phyloP scores from a whole-genome alignment of 2,888 invertebrate species.

The Trichopoda pennipes region DNA sequence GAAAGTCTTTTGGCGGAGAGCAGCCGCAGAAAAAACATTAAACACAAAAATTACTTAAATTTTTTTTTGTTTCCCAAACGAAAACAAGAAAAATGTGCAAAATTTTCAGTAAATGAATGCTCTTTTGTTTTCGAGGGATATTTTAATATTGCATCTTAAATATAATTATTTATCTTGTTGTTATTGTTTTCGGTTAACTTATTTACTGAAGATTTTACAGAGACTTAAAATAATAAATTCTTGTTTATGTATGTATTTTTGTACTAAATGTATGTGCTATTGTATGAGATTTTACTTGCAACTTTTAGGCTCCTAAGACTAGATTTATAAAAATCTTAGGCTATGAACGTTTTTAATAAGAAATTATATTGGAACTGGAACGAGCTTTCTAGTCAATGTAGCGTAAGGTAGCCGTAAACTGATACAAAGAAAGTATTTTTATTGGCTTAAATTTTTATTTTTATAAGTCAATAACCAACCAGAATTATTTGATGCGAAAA shows the following conservation, averaged over 20 bases:
- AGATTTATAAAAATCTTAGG: too few relatives aligned
- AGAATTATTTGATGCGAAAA: too few relatives aligned
- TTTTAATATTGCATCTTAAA: slow-evolving; percentile 27
- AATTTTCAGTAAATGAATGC: slow-evolving; percentile 60
- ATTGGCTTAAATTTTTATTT: too few relatives aligned
- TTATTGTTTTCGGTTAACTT: slow-evolving; percentile 39
- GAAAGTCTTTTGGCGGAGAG: slow-evolving; percentile 13
- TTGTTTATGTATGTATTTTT: not conserved
- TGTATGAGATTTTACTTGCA: too few relatives aligned
- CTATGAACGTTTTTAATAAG: too few relatives aligned
- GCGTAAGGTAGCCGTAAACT: too few relatives aligned
- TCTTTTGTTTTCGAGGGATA: slow-evolving; percentile 56
- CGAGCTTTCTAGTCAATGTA: too few relatives aligned
- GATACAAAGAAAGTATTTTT: too few relatives aligned
- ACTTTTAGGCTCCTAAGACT: too few relatives aligned
- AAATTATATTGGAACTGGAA: too few relatives aligned
- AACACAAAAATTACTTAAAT: slow-evolving; percentile 10
- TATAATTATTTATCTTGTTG: slow-evolving; percentile 27
- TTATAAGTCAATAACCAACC: too few relatives aligned
- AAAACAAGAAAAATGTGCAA: slow-evolving; percentile 30
- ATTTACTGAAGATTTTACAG: slow-evolving; percentile 2
- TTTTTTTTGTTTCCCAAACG: slow-evolving; percentile 19
- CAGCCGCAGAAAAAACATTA: slow-evolving; percentile 15
- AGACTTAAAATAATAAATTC: not conserved
- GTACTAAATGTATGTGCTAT: not conserved